Conservation (phyloP, 2,888 invertebrate species). For the Tanytarsus gracilentus region DNA sequence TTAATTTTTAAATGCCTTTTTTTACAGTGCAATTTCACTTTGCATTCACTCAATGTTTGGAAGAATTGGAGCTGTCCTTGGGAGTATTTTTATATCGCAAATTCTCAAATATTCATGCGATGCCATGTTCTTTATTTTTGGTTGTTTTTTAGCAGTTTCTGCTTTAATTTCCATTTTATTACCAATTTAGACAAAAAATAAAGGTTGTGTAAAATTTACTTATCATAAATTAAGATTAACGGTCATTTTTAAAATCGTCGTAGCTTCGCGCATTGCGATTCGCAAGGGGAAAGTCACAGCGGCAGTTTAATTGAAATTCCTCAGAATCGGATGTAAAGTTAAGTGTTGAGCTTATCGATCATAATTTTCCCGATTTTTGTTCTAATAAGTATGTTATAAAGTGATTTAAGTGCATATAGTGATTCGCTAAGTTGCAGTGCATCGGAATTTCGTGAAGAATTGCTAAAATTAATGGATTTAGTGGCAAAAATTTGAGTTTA, state of each 20-base stretch:
- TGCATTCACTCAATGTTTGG: slow-evolving; percentile 41
- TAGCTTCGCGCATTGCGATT: no score
- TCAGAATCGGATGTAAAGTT: background rate
- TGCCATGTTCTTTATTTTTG: slow-evolving; percentile 12
- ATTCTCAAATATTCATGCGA: background rate
- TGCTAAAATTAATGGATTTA: background rate
- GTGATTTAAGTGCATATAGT: background rate
- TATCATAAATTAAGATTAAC: background rate
- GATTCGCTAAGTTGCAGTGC: background rate
- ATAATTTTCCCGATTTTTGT: background rate
- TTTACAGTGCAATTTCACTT: slow-evolving; percentile 40
- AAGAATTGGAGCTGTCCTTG: slow-evolving; percentile 39
- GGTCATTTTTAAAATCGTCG: no score
- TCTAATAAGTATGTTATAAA: background rate
- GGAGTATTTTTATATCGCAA: slow-evolving; percentile 36
- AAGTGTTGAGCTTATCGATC: background rate
- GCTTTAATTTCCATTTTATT: background rate
- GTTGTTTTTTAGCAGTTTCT: background rate
- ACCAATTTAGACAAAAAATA: background rate
- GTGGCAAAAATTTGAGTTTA: background rate
- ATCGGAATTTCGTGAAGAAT: background rate
- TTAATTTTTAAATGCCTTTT: background rate
- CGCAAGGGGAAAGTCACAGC: no score
- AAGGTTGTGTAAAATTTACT: background rate
- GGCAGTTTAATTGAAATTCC: no score